Conservation (phyloP, 2,113 vertebrate genomes). For the Atrichornis clamosus region DNA sequence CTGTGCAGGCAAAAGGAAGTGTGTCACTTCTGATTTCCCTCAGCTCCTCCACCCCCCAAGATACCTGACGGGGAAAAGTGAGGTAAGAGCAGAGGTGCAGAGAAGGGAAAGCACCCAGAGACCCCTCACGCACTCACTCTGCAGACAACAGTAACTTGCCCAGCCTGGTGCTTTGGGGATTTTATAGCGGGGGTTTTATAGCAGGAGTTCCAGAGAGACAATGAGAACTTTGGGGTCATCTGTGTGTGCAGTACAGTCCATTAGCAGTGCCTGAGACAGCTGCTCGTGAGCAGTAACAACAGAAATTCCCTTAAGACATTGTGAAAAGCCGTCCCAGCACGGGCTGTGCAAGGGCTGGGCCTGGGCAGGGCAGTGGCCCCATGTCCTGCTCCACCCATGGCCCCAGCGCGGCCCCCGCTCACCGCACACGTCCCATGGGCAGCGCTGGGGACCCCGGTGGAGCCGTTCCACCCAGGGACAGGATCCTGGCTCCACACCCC, state of each 20-base stretch:
- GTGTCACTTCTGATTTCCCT: neutral
- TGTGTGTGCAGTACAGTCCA: neutral
- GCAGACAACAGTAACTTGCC: neutral
- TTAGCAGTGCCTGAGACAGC: neutral
- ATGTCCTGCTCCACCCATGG: no score
- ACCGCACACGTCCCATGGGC: fast-evolving
- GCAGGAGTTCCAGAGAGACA: neutral
- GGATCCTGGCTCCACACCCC: neutral
- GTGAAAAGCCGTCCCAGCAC: neutral
- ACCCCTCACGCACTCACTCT: neutral
- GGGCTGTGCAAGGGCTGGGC: neutral
- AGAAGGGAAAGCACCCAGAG: neutral
- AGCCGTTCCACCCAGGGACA: neutral
- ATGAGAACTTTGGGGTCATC: neutral
- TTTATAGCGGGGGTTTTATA: neutral
- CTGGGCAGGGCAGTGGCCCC: neutral
- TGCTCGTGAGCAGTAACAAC: neutral
- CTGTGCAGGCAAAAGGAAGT: neutral
- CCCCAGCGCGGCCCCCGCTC: neutral
- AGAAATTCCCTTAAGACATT: neutral
- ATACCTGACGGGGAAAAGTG: neutral
- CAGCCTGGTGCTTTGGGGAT: neutral
- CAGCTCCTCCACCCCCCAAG: neutral
- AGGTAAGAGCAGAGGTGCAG: neutral
- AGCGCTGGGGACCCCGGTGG: neutral